These are phyloP conservation scores for Eumeta japonica DNA, from an alignment of 1,140 invertebrate species.

Conservation along the genomic window DNA sequence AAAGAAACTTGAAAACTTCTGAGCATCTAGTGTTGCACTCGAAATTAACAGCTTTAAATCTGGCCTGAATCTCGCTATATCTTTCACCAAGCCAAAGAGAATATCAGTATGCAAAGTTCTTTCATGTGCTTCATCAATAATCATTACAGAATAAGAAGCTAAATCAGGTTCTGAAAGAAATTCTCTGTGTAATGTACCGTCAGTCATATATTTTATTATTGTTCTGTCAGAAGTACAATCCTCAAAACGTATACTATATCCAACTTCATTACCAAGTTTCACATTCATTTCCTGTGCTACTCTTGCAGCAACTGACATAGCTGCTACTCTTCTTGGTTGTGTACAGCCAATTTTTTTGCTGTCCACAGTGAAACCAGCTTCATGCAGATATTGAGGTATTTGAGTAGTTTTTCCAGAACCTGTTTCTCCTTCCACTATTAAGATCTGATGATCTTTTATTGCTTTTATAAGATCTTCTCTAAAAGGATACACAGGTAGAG, in stretches of 20 bases:
- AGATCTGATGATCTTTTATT: constrained; percentile 83
- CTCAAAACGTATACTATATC: constrained; percentile 98
- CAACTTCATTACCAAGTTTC: constrained; percentile 97
- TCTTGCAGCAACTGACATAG: constrained; percentile 98
- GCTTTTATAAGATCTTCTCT: constrained; percentile 85
- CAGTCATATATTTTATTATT: constrained; percentile 99
- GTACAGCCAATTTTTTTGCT: constrained; percentile 91
- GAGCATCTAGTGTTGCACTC: constrained; percentile 95
- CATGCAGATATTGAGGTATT: constrained; percentile 95
- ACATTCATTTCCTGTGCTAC: constrained; percentile 99
- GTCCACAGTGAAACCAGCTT: constrained; percentile 84
- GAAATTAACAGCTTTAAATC: constrained; percentile 97
- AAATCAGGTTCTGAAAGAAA: constrained; percentile 97
- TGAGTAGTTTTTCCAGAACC: constrained; percentile 99
- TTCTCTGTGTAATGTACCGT: constrained; percentile 96
- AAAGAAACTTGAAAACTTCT: constrained; percentile 98
- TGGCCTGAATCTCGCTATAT: constrained; percentile 90
- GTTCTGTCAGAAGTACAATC: constrained; percentile 97
- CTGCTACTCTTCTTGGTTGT: constrained; percentile 94
- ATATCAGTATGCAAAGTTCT: constrained; percentile 97
- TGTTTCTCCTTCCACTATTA: constrained; percentile 98
- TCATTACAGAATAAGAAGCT: constrained; percentile 93
- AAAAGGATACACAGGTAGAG: constrained; percentile 93
- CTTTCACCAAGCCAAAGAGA: constrained; percentile 97
- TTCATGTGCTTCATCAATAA: constrained; percentile 99